These are phyloP conservation scores for Mustela nigripes DNA, from an alignment of 2,113 vertebrate species.

Conservation along the genomic window DNA sequence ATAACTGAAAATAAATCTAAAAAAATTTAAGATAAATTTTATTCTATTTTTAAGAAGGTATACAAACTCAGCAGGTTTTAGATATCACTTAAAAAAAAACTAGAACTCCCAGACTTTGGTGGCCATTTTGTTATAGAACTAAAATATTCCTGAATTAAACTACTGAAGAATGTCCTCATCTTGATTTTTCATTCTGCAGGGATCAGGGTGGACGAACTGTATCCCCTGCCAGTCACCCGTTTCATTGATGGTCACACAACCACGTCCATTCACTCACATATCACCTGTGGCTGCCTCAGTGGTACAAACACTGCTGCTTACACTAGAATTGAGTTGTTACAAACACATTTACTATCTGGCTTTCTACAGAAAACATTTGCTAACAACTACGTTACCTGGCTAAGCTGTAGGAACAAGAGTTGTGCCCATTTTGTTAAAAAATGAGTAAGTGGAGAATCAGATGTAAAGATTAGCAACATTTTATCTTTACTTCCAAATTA, in stretches of 20 bases:
- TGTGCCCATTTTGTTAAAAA: background rate
- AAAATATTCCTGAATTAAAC: background rate
- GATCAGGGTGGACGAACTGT: background rate
- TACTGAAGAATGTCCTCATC: background rate
- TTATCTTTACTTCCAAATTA: slow-evolving; percentile 8
- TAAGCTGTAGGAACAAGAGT: background rate
- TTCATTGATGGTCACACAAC: background rate
- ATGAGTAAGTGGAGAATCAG: background rate
- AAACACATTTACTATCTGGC: background rate
- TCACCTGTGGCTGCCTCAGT: background rate
- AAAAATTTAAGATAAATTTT: slow-evolving; percentile 34
- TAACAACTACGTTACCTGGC: background rate
- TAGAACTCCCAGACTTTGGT: background rate
- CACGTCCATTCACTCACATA: background rate
- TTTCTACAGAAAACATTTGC: background rate
- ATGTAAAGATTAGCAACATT: background rate
- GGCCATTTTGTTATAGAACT: slow-evolving; percentile 32
- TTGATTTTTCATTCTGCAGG: background rate
- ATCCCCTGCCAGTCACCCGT: background rate
- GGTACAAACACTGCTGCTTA: background rate
- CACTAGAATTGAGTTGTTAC: background rate
- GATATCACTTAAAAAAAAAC: background rate
- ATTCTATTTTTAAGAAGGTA: slow-evolving; percentile 52
- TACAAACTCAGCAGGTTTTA: slow-evolving; percentile 22
- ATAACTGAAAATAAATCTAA: background rate